phyloP scores from a whole-genome alignment of 2,888 invertebrate species.

The Dinocampus coccinellae region DNA sequence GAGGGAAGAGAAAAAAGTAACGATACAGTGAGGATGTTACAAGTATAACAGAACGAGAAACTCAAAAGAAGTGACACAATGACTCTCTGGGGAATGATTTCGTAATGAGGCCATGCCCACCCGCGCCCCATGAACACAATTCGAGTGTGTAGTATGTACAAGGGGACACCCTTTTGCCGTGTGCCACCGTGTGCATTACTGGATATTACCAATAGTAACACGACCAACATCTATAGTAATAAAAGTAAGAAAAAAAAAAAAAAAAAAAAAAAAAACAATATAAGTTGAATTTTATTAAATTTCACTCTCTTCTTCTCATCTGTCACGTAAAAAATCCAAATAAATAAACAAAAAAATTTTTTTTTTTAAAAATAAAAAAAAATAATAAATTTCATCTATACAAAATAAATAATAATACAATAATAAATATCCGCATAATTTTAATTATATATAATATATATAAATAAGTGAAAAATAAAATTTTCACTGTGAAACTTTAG shows the following conservation, averaged over 20 bases:
- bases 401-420: too few species aligned
- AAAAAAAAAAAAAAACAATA: too few species aligned
- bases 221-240: too few species aligned
- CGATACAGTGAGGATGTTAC: constrained; percentile 43
- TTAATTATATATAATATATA: too few species aligned
- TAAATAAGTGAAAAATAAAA: background rate
- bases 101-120: constrained; percentile 60
- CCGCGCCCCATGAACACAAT: constrained; percentile 45
- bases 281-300: too few species aligned
- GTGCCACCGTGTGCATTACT: background rate
- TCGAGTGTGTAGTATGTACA: constrained; percentile 23
- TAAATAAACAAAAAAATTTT: too few species aligned
- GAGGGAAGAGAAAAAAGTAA: constrained; percentile 28
- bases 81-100: constrained; percentile 67
- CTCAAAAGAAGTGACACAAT: constrained; percentile 61
- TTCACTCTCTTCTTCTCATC: too few species aligned
- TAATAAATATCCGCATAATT: too few species aligned
- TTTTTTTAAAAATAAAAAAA: too few species aligned
- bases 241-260: too few species aligned
- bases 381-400: too few species aligned
- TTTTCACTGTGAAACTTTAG: background rate
- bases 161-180: constrained; percentile 41
- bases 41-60: constrained; percentile 58
- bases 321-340: too few species aligned
- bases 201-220: background rate